Percentiles rank a stretch among this genome's conserved stretches.
Conservation (phyloP, 35 echinoderm and acorn worm species). For the Heliocidaris erythrogramma region DNA sequence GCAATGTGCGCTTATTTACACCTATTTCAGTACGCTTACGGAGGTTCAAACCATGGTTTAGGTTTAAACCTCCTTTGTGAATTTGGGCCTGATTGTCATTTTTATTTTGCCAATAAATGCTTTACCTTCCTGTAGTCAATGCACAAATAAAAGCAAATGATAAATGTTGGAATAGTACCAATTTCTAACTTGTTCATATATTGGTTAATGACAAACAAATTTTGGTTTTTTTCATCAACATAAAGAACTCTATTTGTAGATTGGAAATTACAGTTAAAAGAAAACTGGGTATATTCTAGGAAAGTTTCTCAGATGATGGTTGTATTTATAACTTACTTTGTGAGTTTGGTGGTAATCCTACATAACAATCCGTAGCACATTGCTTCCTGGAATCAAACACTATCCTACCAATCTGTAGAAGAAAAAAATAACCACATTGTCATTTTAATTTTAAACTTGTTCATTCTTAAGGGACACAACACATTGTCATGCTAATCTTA, state of each 20-base stretch:
- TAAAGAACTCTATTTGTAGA: neutral
- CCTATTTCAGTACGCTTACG: too few relatives aligned
- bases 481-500: too few relatives aligned
- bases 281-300: neutral
- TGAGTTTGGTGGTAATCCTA: conserved; percentile 82
- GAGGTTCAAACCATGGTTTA: too few relatives aligned
- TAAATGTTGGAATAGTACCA: too few relatives aligned
- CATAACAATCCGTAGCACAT: conserved; percentile 84
- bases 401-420: conserved; percentile 88
- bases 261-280: neutral
- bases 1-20: too few relatives aligned
- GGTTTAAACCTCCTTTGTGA: too few relatives aligned
- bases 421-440: neutral
- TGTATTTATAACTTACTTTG: conserved; percentile 46
- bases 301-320: neutral
- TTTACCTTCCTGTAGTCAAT: too few relatives aligned
- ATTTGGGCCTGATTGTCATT: neutral
- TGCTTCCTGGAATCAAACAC: conserved; percentile 79
- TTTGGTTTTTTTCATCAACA: too few relatives aligned
- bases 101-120: too few relatives aligned
- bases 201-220: too few relatives aligned
- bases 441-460: neutral
- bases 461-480: neutral
- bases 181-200: too few relatives aligned
- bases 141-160: too few relatives aligned